Percentiles rank a stretch among this genome's conserved stretches.
Conservation (phyloP, 30 jellyfish, hydroid and myxozoan genomes). For the Turritopsis rubra region DNA sequence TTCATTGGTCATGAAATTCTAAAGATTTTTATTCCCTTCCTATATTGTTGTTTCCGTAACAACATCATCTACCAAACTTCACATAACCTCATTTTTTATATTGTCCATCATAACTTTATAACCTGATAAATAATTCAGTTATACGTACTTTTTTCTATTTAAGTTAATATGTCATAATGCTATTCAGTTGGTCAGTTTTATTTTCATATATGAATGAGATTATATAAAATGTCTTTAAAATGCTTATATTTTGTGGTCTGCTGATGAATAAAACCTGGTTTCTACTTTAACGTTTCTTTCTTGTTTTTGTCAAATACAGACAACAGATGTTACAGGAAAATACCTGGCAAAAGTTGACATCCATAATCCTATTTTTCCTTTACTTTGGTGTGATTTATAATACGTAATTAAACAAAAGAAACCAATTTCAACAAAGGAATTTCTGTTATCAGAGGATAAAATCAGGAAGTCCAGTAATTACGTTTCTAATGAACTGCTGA, state of each 20-base stretch:
- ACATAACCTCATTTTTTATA: background rate
- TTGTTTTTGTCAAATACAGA: background rate
- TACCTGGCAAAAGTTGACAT: background rate
- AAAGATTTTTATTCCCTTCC: background rate
- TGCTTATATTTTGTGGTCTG: background rate
- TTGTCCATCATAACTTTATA: background rate
- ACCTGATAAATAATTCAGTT: background rate
- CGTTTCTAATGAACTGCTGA: background rate
- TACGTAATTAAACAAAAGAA: background rate
- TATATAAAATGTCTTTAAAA: background rate
- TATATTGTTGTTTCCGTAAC: background rate
- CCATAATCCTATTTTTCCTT: background rate
- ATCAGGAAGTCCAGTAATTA: background rate
- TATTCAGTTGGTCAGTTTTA: background rate
- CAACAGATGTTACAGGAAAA: background rate
- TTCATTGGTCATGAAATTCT: background rate
- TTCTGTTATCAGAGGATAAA: background rate
- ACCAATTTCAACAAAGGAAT: background rate
- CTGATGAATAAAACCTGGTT: background rate
- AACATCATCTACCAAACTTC: background rate
- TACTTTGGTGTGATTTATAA: background rate
- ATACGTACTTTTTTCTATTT: background rate
- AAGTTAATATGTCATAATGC: background rate
- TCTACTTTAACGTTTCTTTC: background rate
- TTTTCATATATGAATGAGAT: background rate